Evolutionary conservation across 2,113 vertebrate genomes (phyloP).

Genomic region (Rostratula benghalensis): DNA sequence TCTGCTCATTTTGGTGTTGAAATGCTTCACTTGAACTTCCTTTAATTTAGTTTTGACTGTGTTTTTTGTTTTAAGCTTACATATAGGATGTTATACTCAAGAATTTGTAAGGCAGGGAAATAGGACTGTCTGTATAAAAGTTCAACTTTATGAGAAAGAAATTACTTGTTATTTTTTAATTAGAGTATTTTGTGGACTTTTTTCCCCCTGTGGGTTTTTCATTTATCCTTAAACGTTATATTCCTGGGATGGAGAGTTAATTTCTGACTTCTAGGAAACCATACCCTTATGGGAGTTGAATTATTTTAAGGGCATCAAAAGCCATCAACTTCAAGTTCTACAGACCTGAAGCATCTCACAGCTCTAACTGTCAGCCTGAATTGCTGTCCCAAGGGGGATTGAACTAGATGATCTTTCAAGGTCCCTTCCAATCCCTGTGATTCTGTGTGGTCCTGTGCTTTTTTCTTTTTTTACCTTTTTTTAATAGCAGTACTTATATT

Average conservation of each 20-base stretch:
- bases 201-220: neutral
- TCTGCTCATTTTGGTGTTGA: neutral
- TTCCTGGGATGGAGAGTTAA: neutral
- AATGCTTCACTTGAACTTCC: neutral
- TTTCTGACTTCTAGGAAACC: neutral
- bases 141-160: neutral
- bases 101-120: neutral
- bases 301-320: neutral
- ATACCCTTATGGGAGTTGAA: neutral
- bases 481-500: neutral
- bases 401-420: too few species aligned
- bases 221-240: neutral
- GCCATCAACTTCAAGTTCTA: neutral
- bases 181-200: neutral
- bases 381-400: too few species aligned
- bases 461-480: neutral
- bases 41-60: neutral
- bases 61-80: neutral
- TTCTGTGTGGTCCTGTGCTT: too few species aligned
- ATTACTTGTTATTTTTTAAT: neutral
- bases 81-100: neutral
- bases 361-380: neutral
- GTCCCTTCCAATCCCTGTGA: too few species aligned
- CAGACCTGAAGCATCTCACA: neutral
- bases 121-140: neutral